Evolutionary conservation across 1,140 invertebrate genomes (phyloP), one percentile per base, ranked within the genome.

Genomic region (Palaemon carinicauda): DNA sequence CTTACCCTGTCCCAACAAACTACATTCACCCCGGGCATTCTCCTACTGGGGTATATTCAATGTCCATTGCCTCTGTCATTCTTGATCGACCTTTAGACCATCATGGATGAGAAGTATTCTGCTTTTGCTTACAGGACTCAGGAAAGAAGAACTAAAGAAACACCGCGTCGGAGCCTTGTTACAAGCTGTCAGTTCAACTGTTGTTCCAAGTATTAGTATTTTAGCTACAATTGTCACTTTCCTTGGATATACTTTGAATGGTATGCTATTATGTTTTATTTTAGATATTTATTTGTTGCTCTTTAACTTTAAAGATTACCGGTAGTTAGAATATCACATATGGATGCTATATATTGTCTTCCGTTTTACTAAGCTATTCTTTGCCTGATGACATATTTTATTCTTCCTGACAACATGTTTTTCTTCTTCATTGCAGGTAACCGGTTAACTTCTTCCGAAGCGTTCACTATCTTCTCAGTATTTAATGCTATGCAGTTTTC

Each of bases 391-490:
- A 0, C 41, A 9, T 41, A 12, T 41, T 0, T 9, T 7, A 41
- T 1, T 41, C 0, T 1, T 9, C 1, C 12, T 41, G 41, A 12
- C 41, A 5, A 41, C 12, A 19, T 9, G 71, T 69, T 24, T 1
- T 41, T 53, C 12, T 41, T 73, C 41, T 15, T 7, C 7, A 79
- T 71, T 21, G 15, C 78, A 89, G 89, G 89, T 24, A n/a, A 81
- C 31, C 56, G 82, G 10, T 78, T 89, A 5, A 87, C 54, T 1
- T 54, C 89, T 17, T 19, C 88, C 3, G 86, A 88, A 29, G 89
- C 89, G 5, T 89, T 89, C 75, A 89, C 89, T 1, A 88, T 89
- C n/a, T 87, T 84, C 74, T 89, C 89, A 12, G 89, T 89, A 51
- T 88, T 89, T 80, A 88, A 89, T 56, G 53, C 80, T 17, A 82